These are phyloP conservation scores for Trissolcus brochymenae DNA, from an alignment of 2,888 invertebrate species.

Conservation along the genomic window DNA sequence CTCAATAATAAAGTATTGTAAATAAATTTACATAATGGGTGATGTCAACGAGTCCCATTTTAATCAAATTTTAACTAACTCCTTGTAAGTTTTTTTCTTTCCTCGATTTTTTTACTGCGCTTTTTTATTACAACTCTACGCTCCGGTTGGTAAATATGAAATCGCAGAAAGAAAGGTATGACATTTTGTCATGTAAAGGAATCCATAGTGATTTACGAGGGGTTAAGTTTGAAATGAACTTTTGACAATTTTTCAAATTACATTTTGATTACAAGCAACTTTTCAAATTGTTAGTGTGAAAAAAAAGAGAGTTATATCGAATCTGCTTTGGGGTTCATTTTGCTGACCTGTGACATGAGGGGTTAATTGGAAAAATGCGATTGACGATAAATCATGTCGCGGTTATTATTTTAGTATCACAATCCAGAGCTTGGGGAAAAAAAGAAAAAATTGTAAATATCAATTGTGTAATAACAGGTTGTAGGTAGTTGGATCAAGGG, in stretches of 20 bases:
- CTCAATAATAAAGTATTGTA: slow-evolving; percentile 28
- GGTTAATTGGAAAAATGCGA: slow-evolving; percentile 8
- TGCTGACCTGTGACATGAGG: too few relatives aligned
- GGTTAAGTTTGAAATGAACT: background rate
- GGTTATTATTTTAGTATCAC: slow-evolving; percentile 9
- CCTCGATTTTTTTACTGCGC: too few relatives aligned
- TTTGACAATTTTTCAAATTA: too few relatives aligned
- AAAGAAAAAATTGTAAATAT: slow-evolving; percentile 30
- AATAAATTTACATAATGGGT: slow-evolving; percentile 25
- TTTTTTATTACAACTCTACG: too few relatives aligned
- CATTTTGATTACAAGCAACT: background rate
- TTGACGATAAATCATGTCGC: slow-evolving; percentile 24
- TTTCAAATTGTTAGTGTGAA: slow-evolving; percentile 1
- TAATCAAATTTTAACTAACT: background rate
- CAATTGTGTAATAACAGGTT: slow-evolving; percentile 50
- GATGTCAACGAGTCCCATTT: background rate
- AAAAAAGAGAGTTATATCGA: background rate
- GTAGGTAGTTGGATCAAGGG: slow-evolving; percentile 46
- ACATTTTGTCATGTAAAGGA: too few relatives aligned
- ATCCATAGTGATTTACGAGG: background rate
- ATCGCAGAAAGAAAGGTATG: too few relatives aligned
- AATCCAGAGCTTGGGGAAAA: background rate
- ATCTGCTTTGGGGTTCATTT: too few relatives aligned
- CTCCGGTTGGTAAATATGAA: too few relatives aligned
- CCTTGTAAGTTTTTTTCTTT: too few relatives aligned